phyloP scores from a whole-genome alignment of 2,888 invertebrate genomes.

The Diarsia mendica region DNA sequence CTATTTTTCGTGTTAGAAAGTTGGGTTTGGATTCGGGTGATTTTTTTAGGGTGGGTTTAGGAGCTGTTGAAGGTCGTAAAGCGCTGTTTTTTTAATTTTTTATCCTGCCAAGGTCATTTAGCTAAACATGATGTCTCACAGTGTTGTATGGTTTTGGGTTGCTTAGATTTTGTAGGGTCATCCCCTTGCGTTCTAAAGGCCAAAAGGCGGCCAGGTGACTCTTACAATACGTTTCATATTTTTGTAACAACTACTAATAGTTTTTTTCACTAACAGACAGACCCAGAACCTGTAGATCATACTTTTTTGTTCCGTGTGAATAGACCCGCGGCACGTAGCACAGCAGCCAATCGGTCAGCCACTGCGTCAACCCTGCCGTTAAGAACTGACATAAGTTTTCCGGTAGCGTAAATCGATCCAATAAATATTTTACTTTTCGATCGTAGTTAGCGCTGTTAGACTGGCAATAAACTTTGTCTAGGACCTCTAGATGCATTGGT shows the following conservation, averaged over 20 bases:
- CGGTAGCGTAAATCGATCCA: too few relatives aligned
- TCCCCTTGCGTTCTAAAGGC: not conserved
- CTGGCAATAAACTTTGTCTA: not conserved
- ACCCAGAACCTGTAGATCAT: not conserved
- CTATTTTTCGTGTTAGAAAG: constrained; percentile 36
- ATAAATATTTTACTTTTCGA: not conserved
- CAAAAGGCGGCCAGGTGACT: not conserved
- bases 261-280: not conserved
- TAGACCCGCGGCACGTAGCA: not conserved
- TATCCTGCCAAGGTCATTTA: constrained; percentile 30
- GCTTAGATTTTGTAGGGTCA: not conserved
- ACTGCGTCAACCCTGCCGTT: not conserved
- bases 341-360: not conserved
- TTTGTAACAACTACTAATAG: not conserved
- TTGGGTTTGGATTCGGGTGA: constrained; percentile 3
- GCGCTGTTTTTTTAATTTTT: not conserved
- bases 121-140: not conserved
- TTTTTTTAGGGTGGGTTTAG: constrained; percentile 1
- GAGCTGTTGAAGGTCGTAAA: not conserved
- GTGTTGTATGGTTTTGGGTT: not conserved
- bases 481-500: not conserved
- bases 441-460: too few relatives aligned
- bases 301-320: not conserved
- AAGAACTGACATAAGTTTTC: not conserved
- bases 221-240: not conserved